phyloP scores from a whole-genome alignment of 2,797 vertebrate species.

The Coregonus suidteri region DNA sequence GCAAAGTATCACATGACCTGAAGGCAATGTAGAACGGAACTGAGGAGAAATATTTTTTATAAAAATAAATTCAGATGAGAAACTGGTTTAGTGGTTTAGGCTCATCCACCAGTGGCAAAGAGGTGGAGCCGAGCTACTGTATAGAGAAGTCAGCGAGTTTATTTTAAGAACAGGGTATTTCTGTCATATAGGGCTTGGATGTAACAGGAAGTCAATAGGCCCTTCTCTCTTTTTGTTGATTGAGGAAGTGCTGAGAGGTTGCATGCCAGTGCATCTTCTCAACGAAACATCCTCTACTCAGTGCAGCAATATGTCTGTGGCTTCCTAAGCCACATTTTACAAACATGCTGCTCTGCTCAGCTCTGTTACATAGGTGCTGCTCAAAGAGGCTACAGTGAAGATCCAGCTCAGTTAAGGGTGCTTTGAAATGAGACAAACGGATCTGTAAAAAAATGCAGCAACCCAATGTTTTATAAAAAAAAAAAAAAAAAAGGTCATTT shows the following conservation, averaged over 20 bases:
- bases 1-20: background rate
- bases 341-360: background rate
- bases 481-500: too few relatives aligned
- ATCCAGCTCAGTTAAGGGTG: background rate
- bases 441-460: background rate
- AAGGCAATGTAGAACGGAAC: background rate
- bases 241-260: constrained; percentile 6
- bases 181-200: background rate
- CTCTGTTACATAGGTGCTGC: background rate
- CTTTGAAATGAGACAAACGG: background rate
- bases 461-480: background rate
- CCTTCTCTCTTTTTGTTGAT: background rate
- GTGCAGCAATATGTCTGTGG: background rate
- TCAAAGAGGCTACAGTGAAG: background rate
- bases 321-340: background rate
- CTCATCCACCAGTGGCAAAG: background rate
- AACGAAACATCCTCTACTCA: background rate
- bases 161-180: constrained; percentile 9
- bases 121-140: background rate
- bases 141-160: background rate
- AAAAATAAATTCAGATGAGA: background rate
- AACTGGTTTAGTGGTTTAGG: background rate
- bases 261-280: background rate
- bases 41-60: background rate
- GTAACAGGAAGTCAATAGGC: background rate